phyloP scores from a whole-genome alignment of 2,888 invertebrate genomes.

The Disparrhopalites patrizii region DNA sequence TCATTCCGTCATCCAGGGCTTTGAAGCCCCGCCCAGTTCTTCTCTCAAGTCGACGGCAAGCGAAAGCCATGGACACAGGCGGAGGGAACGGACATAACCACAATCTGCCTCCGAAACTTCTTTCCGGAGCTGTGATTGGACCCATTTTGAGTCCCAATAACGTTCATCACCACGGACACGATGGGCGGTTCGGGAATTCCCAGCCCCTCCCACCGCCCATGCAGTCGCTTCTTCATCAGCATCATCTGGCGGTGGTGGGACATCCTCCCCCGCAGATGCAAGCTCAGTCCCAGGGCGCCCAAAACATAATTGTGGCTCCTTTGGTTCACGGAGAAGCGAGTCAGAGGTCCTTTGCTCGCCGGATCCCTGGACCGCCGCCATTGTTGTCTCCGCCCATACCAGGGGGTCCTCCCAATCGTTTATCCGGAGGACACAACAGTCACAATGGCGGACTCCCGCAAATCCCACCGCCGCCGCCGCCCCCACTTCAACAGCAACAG shows the following conservation, averaged over 20 bases:
- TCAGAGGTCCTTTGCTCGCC: conserved; percentile 13
- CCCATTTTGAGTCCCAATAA: background rate
- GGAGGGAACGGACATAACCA: background rate
- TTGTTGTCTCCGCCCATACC: background rate
- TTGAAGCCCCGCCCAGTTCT: conserved; percentile 32
- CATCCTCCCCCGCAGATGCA: background rate
- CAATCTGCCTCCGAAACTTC: background rate
- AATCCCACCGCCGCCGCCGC: background rate
- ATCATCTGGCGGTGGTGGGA: background rate
- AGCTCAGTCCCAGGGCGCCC: background rate
- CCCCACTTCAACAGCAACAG: conserved; percentile 13
- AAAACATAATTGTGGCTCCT: conserved; percentile 1
- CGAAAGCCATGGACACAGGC: conserved; percentile 4
- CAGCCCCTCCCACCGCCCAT: too few species aligned
- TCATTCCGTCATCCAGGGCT: conserved; percentile 31
- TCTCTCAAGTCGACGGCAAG: conserved; percentile 16
- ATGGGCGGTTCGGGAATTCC: background rate
- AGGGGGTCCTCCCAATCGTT: background rate
- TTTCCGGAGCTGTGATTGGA: background rate
- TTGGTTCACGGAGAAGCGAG: conserved; percentile 16
- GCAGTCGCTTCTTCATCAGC: background rate
- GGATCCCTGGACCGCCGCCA: background rate
- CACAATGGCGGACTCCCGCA: background rate
- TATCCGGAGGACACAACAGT: background rate
- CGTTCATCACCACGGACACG: background rate